A percentile compares a stretch with the other conserved stretches of the same genome.
Evolutionary conservation across 2,113 vertebrate genomes (phyloP).

Genomic region (Chaenogobius annularis): DNA sequence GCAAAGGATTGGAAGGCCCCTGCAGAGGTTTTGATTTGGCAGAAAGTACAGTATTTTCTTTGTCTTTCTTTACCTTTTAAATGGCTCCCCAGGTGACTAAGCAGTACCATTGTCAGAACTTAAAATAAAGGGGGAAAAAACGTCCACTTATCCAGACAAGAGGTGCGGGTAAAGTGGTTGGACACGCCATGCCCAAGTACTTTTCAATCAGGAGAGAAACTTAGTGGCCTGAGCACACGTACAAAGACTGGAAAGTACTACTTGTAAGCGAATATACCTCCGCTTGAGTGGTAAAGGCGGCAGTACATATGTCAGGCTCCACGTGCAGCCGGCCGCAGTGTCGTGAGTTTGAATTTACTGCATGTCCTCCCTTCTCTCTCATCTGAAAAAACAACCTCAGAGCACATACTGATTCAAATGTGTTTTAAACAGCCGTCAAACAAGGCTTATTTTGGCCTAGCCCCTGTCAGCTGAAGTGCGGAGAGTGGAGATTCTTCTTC

Average conservation of each 20-base stretch:
- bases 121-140: conserved; percentile 38
- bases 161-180: conserved; percentile 20
- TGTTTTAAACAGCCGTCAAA: background rate
- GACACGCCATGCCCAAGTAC: conserved; percentile 13
- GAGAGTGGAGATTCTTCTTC: background rate
- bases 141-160: conserved; percentile 41
- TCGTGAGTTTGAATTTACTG: no score
- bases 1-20: conserved; percentile 23
- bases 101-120: conserved; percentile 27
- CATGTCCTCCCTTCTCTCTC: no score
- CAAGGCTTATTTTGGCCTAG: background rate
- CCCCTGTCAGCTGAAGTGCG: background rate
- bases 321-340: no score
- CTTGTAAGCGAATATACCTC: background rate
- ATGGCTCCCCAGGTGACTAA: conserved; percentile 47
- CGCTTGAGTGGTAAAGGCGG: no score
- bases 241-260: background rate
- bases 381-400: no score
- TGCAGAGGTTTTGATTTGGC: conserved; percentile 31
- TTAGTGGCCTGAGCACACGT: conserved; percentile 9
- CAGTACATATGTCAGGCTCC: no score
- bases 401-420: background rate
- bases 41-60: conserved; percentile 37
- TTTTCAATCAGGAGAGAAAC: conserved; percentile 51
- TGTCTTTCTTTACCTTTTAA: conserved; percentile 46